These are phyloP conservation scores for Poeciliopsis infans DNA, from an alignment of 2,797 vertebrate species.

Conservation along the genomic window DNA sequence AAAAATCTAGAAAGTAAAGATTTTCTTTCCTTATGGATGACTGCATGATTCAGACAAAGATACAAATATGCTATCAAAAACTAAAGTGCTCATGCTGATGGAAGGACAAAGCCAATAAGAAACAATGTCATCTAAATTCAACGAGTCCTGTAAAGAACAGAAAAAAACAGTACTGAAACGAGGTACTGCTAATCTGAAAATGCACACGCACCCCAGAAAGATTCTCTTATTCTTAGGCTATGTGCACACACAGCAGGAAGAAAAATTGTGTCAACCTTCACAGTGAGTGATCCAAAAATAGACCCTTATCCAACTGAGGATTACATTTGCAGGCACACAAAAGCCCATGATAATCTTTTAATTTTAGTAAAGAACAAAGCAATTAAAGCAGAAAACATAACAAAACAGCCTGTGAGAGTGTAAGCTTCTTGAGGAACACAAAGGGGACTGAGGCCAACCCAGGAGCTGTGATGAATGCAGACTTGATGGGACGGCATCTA, in stretches of 20 bases:
- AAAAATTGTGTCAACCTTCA: conserved; percentile 83
- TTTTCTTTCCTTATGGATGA: conserved; percentile 52
- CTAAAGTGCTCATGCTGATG: conserved; percentile 46
- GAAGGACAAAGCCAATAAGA: conserved; percentile 41
- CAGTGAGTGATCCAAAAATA: conserved; percentile 79
- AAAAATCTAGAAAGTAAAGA: conserved; percentile 13
- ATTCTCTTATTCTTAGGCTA: conserved; percentile 38
- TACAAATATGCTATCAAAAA: conserved; percentile 48
- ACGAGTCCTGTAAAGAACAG: conserved; percentile 7
- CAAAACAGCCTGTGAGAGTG: conserved; percentile 59
- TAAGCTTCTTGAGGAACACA: conserved; percentile 58
- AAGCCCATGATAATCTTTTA: conserved; percentile 79
- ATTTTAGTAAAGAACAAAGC: conserved; percentile 75
- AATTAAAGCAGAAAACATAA: conserved; percentile 73
- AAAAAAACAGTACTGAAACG: conserved; percentile 20
- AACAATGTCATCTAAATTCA: conserved; percentile 44
- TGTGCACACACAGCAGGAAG: conserved; percentile 49
- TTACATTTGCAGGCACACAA: conserved; percentile 77
- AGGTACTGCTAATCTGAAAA: conserved; percentile 38
- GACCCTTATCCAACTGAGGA: conserved; percentile 72
- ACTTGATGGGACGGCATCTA: conserved; percentile 35
- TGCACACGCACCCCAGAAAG: conserved; percentile 15
- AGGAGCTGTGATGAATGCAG: conserved; percentile 54
- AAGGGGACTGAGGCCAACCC: conserved; percentile 61
- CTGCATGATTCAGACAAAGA: conserved; percentile 45